Percentiles rank a stretch among this genome's conserved stretches.
Evolutionary conservation across 2,888 invertebrate species (phyloP).

Genomic region (Chloromyia formosa): DNA sequence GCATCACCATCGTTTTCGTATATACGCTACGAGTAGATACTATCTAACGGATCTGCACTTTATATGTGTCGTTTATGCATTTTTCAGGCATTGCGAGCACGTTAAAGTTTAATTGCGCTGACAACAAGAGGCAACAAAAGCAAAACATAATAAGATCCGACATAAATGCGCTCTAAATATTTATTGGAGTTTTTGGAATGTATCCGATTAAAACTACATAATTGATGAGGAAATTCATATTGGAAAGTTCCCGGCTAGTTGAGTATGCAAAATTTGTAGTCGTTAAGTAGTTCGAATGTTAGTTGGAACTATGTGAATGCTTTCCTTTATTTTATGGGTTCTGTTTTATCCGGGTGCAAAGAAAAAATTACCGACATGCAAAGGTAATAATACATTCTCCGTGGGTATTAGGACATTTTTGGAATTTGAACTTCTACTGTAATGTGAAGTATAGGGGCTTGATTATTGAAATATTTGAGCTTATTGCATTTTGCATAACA

Average conservation of each 20-base stretch:
- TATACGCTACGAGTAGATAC: neutral
- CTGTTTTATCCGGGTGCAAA: no score
- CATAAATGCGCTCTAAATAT: conserved; percentile 34
- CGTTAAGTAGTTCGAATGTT: no score
- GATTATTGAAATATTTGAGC: no score
- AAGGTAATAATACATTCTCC: no score
- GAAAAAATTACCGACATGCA: no score
- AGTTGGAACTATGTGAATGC: no score
- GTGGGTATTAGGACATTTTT: no score
- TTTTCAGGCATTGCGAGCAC: neutral
- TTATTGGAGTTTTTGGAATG: conserved; percentile 41
- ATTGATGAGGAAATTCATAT: conserved; percentile 39
- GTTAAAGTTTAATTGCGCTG: conserved; percentile 34
- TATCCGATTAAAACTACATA: conserved; percentile 24
- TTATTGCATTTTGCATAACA: no score
- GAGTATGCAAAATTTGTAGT: conserved; percentile 19
- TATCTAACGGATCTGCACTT: conserved; percentile 30
- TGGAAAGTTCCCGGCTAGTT: conserved; percentile 17
- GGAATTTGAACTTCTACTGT: no score
- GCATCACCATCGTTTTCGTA: conserved; percentile 19
- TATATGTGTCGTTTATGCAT: conserved; percentile 1
- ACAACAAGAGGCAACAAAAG: conserved; percentile 26
- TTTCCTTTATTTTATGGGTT: no score
- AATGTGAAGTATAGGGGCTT: no score
- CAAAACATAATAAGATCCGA: conserved; percentile 14